Evolutionary conservation across 1,140 invertebrate genomes (phyloP).

Genomic region (Cyphomyrmex costatus): DNA sequence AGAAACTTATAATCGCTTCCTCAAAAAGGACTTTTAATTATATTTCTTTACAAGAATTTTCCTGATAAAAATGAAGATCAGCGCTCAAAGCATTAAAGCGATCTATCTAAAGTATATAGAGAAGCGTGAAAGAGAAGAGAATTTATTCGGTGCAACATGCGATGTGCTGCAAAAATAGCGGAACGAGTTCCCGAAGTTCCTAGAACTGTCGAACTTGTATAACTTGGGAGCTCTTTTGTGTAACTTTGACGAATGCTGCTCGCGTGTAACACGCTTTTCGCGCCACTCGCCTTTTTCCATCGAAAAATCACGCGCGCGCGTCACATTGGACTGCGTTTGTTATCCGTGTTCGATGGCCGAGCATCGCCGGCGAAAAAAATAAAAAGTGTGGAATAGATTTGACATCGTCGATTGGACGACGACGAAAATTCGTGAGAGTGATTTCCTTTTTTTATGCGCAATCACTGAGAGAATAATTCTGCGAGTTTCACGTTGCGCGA

Average conservation of each 20-base stretch:
- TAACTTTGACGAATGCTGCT: constrained; percentile 61
- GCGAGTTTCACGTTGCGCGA: constrained; percentile 13
- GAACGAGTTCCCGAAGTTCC: constrained; percentile 53
- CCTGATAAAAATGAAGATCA: constrained; percentile 52
- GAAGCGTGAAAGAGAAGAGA: constrained; percentile 16
- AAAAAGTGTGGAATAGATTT: constrained; percentile 27
- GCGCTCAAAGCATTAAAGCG: constrained; percentile 37
- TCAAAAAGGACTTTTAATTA: constrained; percentile 26
- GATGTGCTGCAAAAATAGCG: constrained; percentile 55
- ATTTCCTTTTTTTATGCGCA: constrained; percentile 36
- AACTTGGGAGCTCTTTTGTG: constrained; percentile 53
- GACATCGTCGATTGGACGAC: constrained; percentile 43
- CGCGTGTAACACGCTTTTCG: constrained; percentile 50
- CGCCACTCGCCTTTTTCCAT: constrained; percentile 44
- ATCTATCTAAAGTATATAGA: constrained; percentile 44
- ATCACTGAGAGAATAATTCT: constrained; percentile 31
- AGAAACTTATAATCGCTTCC: constrained; percentile 35
- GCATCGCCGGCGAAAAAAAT: constrained; percentile 39
- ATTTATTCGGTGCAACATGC: constrained; percentile 54
- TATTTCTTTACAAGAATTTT: constrained; percentile 30
- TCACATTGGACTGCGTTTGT: constrained; percentile 45
- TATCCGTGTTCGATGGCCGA: constrained; percentile 41
- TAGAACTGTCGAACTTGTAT: constrained; percentile 56
- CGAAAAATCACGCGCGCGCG: constrained; percentile 52
- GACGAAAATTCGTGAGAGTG: constrained; percentile 41